Percentiles rank a stretch among this genome's conserved stretches.
Conservation (phyloP, 2,888 invertebrate genomes). For the Mimumesa dahlbomi region DNA sequence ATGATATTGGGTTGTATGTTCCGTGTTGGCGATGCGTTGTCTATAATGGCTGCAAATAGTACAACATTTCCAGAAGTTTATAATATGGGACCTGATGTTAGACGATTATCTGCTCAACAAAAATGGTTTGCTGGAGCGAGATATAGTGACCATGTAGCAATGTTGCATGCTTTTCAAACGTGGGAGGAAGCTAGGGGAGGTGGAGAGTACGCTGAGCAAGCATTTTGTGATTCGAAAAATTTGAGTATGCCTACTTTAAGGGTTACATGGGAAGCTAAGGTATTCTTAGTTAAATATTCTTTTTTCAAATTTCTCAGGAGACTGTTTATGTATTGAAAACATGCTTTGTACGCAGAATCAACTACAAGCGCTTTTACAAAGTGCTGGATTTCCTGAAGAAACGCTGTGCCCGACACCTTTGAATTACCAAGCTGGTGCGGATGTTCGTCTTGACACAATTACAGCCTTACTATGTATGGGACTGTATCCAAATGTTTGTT, state of each 20-base stretch:
- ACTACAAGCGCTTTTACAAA: conserved; percentile 85
- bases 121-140: conserved; percentile 92
- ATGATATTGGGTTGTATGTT: conserved; percentile 96
- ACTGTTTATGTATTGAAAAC: not conserved
- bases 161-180: conserved; percentile 95
- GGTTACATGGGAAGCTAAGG: conserved; percentile 95
- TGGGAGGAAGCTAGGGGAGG: conserved; percentile 87
- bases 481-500: conserved; percentile 97
- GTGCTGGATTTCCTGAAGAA: conserved; percentile 95
- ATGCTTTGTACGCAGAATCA: conserved; percentile 81
- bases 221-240: conserved; percentile 96
- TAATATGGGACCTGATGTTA: conserved; percentile 87
- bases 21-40: conserved; percentile 93
- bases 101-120: conserved; percentile 91
- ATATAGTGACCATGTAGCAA: conserved; percentile 96
- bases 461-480: conserved; percentile 94
- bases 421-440: conserved; percentile 88
- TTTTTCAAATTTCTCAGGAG: not conserved
- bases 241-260: conserved; percentile 93
- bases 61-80: conserved; percentile 98
- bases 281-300: conserved; percentile 52
- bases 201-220: conserved; percentile 88
- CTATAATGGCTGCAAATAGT: conserved; percentile 96
- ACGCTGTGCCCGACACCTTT: conserved; percentile 88
- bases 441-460: conserved; percentile 90